phyloP scores from a whole-genome alignment of 2,797 vertebrate species.

The Pachyuromys duprasi region DNA sequence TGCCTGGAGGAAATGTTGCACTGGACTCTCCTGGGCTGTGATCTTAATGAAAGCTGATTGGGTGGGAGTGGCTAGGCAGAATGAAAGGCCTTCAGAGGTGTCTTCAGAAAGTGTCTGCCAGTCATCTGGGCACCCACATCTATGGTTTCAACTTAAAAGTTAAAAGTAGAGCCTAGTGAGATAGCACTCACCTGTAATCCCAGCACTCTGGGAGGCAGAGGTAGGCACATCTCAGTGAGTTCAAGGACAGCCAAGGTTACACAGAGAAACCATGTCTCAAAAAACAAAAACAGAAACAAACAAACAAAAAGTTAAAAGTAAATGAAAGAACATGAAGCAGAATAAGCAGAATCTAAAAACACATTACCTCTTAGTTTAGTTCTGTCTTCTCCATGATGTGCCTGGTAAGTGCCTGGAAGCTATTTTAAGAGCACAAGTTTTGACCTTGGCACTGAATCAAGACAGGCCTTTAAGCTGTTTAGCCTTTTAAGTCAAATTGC shows the following conservation, averaged over 20 bases:
- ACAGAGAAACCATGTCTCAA: too few relatives aligned
- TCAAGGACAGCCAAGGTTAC: too few relatives aligned
- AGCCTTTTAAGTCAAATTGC: neutral
- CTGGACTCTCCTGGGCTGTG: neutral
- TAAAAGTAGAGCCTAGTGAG: neutral
- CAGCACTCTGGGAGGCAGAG: too few relatives aligned
- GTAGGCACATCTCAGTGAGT: too few relatives aligned
- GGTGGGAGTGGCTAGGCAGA: neutral
- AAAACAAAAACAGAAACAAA: too few relatives aligned
- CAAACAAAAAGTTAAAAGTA: neutral
- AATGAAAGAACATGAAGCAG: slow-evolving; percentile 32
- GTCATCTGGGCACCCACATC: neutral
- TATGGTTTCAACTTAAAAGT: neutral
- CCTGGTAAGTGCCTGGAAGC: neutral
- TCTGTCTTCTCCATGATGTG: neutral
- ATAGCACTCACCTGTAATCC: too few relatives aligned
- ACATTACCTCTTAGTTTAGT: neutral
- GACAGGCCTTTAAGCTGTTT: neutral
- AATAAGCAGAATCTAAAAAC: neutral
- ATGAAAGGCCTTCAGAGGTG: neutral
- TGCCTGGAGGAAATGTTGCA: neutral
- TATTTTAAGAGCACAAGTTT: neutral
- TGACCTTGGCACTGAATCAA: neutral
- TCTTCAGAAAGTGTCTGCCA: slow-evolving; percentile 1
- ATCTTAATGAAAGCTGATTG: neutral